phyloP scores from a whole-genome alignment of 2,797 vertebrate species.

The Leptatherina wallacei region DNA sequence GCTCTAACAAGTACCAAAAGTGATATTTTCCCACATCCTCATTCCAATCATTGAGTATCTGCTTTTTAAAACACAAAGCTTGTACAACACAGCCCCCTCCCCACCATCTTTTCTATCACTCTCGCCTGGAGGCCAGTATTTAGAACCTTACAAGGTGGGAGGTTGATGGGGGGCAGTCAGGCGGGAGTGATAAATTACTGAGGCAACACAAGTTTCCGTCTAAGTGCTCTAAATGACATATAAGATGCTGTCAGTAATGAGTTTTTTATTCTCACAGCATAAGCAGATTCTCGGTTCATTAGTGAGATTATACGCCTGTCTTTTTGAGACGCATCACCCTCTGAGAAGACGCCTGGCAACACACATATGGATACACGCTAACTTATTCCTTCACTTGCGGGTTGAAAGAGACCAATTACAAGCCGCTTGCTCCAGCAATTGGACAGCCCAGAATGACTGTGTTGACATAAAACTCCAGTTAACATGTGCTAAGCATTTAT shows the following conservation, averaged over 20 bases:
- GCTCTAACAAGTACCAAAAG: slow-evolving; percentile 31
- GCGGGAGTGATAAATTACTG: slow-evolving; percentile 76
- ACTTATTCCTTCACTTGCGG: slow-evolving; percentile 52
- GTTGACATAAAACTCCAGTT: slow-evolving; percentile 53
- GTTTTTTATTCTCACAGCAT: slow-evolving; percentile 76
- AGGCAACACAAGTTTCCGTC: slow-evolving; percentile 74
- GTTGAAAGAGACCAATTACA: slow-evolving; percentile 65
- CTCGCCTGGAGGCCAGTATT: slow-evolving; percentile 54
- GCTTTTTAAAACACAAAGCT: slow-evolving; percentile 36
- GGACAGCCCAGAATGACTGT: slow-evolving; percentile 40
- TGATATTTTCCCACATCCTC: slow-evolving; percentile 40
- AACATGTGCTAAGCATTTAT: slow-evolving; percentile 54
- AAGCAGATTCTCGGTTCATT: slow-evolving; percentile 78
- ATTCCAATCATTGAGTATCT: slow-evolving; percentile 28
- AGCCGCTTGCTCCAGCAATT: slow-evolving; percentile 62
- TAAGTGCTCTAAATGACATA: slow-evolving; percentile 80
- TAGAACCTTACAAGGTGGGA: slow-evolving; percentile 53
- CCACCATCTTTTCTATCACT: slow-evolving; percentile 15
- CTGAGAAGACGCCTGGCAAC: slow-evolving; percentile 33
- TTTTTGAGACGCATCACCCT: slow-evolving; percentile 71
- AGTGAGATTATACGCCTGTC: slow-evolving; percentile 76
- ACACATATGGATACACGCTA: slow-evolving; percentile 22
- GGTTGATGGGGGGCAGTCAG: slow-evolving; percentile 49
- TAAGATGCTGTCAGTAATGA: slow-evolving; percentile 77
- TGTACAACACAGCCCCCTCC: slow-evolving; percentile 23